Conservation (phyloP, 2,113 vertebrate species). For the Cochlearius cochlearius region DNA sequence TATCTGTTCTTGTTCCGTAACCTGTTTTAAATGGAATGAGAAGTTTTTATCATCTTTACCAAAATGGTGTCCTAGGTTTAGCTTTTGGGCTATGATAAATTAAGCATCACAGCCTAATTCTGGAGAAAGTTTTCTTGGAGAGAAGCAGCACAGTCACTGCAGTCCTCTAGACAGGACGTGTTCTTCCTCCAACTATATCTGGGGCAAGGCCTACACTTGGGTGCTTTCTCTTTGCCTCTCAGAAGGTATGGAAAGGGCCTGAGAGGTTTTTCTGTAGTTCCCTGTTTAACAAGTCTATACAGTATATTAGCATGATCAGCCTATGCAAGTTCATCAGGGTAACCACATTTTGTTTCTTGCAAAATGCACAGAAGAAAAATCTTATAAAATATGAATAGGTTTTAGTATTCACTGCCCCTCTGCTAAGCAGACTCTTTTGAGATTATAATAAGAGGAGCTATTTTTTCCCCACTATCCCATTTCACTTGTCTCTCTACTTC, state of each 20-base stretch:
- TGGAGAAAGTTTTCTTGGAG: background rate
- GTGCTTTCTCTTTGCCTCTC: background rate
- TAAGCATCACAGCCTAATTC: background rate
- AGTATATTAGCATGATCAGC: background rate
- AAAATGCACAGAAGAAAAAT: background rate
- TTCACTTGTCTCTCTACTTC: background rate
- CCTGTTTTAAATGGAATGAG: background rate
- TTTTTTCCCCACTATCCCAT: background rate
- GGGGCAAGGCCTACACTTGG: background rate
- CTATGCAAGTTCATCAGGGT: background rate
- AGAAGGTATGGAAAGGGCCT: background rate
- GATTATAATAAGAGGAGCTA: background rate
- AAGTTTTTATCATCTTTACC: background rate
- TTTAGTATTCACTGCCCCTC: background rate
- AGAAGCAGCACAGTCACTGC: background rate
- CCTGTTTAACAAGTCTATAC: background rate
- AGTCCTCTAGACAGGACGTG: fast-evolving
- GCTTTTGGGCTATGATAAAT: background rate
- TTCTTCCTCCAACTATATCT: background rate
- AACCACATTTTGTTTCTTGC: background rate
- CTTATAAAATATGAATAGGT: background rate
- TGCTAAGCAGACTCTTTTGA: background rate
- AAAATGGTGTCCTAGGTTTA: background rate
- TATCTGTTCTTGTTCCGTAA: background rate
- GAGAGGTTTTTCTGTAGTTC: background rate